These are phyloP conservation scores for Nebria brevicollis DNA, from an alignment of 2,888 invertebrate species.

Conservation along the genomic window DNA sequence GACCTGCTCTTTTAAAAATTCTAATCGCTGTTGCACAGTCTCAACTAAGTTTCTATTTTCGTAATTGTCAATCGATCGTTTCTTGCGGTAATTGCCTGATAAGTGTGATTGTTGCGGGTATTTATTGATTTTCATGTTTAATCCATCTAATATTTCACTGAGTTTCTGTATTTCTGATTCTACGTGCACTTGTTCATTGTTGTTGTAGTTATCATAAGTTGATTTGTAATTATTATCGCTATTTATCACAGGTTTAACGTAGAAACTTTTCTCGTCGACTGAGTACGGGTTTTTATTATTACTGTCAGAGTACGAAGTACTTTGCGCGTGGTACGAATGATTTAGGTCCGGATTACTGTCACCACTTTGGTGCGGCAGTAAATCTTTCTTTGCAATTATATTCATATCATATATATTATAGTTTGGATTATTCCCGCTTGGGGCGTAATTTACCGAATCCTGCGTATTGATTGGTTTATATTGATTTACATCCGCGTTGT, in stretches of 20 bases:
- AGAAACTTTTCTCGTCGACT: background rate
- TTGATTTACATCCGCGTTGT: background rate
- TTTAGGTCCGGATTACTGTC: background rate
- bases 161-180: conserved; percentile 30
- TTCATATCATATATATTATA: conserved; percentile 6
- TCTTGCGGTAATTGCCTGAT: background rate
- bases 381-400: background rate
- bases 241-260: background rate
- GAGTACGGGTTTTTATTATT: background rate
- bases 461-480: background rate
- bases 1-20: background rate
- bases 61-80: background rate
- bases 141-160: conserved; percentile 6
- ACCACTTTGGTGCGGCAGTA: background rate
- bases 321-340: conserved; percentile 1
- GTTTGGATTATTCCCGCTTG: conserved; percentile 1
- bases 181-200: conserved; percentile 2
- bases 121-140: conserved; percentile 29
- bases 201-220: background rate
- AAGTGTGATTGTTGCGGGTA: background rate
- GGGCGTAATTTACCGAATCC: background rate
- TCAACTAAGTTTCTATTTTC: background rate
- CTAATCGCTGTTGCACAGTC: background rate
- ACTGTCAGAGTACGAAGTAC: background rate
- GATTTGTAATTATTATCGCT: conserved; percentile 5